These are phyloP conservation scores for Aeoliscus strigatus DNA, from an alignment of 2,797 vertebrate genomes.

Conservation along the genomic window DNA sequence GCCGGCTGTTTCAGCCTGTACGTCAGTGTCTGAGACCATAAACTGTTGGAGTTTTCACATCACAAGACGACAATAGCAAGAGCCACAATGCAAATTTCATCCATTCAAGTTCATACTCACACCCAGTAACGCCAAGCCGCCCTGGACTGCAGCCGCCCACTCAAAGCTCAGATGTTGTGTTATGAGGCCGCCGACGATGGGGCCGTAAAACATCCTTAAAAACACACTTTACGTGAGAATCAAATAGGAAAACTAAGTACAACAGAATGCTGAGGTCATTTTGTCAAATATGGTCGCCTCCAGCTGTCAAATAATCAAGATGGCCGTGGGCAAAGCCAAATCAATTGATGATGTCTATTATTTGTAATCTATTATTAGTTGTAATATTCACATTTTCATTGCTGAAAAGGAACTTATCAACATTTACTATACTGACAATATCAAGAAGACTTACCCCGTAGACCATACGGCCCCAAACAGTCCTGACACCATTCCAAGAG, in stretches of 20 bases:
- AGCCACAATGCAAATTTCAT: no score
- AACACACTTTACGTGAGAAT: not conserved
- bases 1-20: no score
- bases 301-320: no score
- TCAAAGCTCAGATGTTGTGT: conserved; percentile 72
- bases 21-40: not conserved
- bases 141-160: conserved; percentile 72
- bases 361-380: no score
- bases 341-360: no score
- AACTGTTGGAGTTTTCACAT: not conserved
- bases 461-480: conserved; percentile 87
- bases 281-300: no score
- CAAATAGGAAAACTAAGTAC: no score
- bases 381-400: no score
- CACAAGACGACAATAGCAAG: not conserved
- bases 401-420: no score
- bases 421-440: no score
- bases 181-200: conserved; percentile 69
- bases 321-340: not conserved
- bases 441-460: conserved; percentile 66
- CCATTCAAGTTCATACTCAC: no score
- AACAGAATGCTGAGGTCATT: no score
- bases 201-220: conserved; percentile 77
- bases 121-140: conserved; percentile 54
- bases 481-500: conserved; percentile 91